These are phyloP conservation scores for Temnothorax unifasciatus DNA, from an alignment of 2,888 invertebrate species.

Conservation along the genomic window DNA sequence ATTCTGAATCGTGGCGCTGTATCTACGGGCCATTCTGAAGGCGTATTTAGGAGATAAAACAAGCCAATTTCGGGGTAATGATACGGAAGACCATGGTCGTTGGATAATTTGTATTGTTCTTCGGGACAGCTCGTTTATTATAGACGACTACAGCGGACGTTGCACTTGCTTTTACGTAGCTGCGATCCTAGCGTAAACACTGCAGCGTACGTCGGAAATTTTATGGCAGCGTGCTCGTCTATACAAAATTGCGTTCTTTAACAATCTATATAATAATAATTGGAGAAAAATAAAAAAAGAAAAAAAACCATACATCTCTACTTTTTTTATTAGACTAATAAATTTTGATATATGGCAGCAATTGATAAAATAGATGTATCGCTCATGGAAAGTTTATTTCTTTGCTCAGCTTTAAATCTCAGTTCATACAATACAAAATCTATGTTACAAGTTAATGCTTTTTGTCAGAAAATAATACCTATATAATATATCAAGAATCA, in stretches of 20 bases:
- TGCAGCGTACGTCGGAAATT: slow-evolving; percentile 9
- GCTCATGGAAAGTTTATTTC: neutral
- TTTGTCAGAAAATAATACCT: neutral
- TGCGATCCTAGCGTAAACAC: slow-evolving; percentile 32
- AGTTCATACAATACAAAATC: neutral
- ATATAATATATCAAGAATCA: neutral
- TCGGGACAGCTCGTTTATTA: slow-evolving; percentile 52
- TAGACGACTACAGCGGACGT: slow-evolving; percentile 39
- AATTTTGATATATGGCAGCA: neutral
- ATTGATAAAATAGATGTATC: neutral
- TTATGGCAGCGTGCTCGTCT: slow-evolving; percentile 6
- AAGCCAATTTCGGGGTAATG: slow-evolving; percentile 54
- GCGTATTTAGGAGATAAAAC: slow-evolving; percentile 54
- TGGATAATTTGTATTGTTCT: slow-evolving; percentile 58
- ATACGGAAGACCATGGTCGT: slow-evolving; percentile 47
- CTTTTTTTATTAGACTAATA: slow-evolving; percentile 5
- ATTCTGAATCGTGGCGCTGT: slow-evolving; percentile 38
- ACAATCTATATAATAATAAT: slow-evolving; percentile 19
- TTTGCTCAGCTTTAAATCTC: slow-evolving; percentile 15
- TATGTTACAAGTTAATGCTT: neutral
- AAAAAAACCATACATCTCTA: neutral
- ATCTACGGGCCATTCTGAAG: slow-evolving; percentile 39
- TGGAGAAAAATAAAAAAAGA: slow-evolving; percentile 3
- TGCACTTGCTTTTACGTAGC: slow-evolving; percentile 35
- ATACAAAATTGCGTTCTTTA: neutral